Conservation (phyloP, 2,888 invertebrate genomes). For the Himalopsyche kuldschensis region DNA sequence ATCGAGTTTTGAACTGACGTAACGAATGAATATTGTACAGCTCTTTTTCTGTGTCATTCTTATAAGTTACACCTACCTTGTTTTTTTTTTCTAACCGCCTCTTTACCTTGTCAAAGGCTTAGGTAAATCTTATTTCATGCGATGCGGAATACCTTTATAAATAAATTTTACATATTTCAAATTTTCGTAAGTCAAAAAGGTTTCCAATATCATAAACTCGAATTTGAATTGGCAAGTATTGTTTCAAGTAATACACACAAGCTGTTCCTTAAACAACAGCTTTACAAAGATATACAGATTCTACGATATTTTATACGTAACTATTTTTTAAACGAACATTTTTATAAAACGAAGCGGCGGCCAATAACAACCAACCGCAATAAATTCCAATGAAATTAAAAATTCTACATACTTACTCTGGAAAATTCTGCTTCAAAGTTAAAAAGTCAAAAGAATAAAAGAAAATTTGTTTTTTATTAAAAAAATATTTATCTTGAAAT, state of each 20-base stretch:
- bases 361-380: not conserved
- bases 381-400: constrained; percentile 27
- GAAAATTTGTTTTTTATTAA: not conserved
- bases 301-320: not conserved
- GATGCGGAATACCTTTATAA: not conserved
- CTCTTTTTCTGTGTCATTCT: no score
- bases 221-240: not conserved
- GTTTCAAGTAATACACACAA: not conserved
- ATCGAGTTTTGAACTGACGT: no score
- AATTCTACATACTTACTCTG: constrained; percentile 7
- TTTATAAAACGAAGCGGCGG: not conserved
- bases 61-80: no score
- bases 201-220: not conserved
- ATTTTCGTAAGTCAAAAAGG: not conserved
- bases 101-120: not conserved
- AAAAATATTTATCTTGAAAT: not conserved
- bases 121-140: not conserved
- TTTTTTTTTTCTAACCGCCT: not conserved
- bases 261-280: not conserved
- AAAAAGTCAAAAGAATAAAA: not conserved
- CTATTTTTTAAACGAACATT: not conserved
- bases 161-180: not conserved
- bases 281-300: not conserved
- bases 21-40: no score
- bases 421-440: not conserved